Evolutionary conservation across 2,888 invertebrate genomes (phyloP), one percentile per base, ranked within the genome.

Genomic region (Aphrophora alni): DNA sequence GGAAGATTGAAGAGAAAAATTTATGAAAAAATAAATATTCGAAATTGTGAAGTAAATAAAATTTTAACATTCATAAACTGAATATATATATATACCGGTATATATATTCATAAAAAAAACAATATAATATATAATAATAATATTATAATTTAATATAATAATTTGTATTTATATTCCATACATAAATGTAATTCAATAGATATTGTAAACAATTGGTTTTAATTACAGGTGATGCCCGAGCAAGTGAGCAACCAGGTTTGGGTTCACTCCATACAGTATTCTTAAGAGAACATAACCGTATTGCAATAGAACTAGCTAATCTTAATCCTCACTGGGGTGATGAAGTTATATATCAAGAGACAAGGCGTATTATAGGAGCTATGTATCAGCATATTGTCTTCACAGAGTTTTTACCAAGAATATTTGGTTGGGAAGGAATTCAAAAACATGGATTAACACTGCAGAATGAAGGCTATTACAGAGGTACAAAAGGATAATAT

Each of bases 261-360:
- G 92, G 94, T 0, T 91, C 92, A 8, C 89, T 96, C 86, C 94
- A 97, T 85, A 93, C 95, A 0, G 85, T 96, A 10, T 95, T 94
- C 91, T 89, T 93, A 83, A 90, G 95, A 38, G 96, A 97, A 85
- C 97, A 97, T 87, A 97, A 97, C 88, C 90, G 93, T 24, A 89
- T 97, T 38, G 96, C 96, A 0, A 88, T 89, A 0, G 87, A 90
- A 44, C 89, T 97, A n/a, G 88, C 90, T 0, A 83, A 87, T 0
- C 86, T 93, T 14, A 94, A 96, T 88, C 92, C 92, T 0, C 88
- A 88, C 51, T 96, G 95, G 96, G 90, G 90, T 82, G 95, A 95
- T 80, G 95, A 96, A 86, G 89, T 87, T 51, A 84, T 90, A 27
- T 90, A 90, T 84, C 90, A 90, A 84, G 90, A 91, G 85, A 87